Evolutionary conservation across 2,888 invertebrate species (phyloP).

Genomic region (Trichogramma evanescens): DNA sequence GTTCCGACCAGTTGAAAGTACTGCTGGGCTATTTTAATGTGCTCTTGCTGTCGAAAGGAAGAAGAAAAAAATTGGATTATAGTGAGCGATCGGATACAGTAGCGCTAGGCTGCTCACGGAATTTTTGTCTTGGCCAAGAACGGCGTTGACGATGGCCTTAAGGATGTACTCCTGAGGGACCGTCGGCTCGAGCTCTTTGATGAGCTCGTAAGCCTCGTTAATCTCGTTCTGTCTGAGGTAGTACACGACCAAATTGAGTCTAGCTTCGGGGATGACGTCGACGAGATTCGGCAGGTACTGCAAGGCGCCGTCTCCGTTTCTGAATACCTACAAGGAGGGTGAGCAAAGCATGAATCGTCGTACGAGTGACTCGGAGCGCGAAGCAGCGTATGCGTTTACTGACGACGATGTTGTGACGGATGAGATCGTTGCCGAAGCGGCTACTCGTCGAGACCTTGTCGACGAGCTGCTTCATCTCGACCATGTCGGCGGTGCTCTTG

Average conservation of each 20-base stretch:
- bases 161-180: constrained; percentile 94
- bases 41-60: constrained; percentile 66
- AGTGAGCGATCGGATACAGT: background rate
- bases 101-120: constrained; percentile 58
- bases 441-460: constrained; percentile 62
- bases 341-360: background rate
- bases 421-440: constrained; percentile 81
- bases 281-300: constrained; percentile 86
- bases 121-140: constrained; percentile 84
- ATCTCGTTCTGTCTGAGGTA: constrained; percentile 84
- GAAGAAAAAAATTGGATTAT: constrained; percentile 5
- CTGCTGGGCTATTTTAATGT: constrained; percentile 90
- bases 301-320: constrained; percentile 87
- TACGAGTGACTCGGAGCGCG: background rate
- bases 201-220: constrained; percentile 77
- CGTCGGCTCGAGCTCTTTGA: constrained; percentile 87
- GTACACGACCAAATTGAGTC: constrained; percentile 92
- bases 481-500: constrained; percentile 91
- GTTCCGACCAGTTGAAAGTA: constrained; percentile 95
- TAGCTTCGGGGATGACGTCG: constrained; percentile 93
- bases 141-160: constrained; percentile 91
- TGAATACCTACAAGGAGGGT: constrained; percentile 56
- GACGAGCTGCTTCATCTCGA: constrained; percentile 73
- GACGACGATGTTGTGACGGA: constrained; percentile 88
- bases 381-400: background rate